Conservation (phyloP, 2,888 invertebrate genomes). For the Holacanthella duospinosa region DNA sequence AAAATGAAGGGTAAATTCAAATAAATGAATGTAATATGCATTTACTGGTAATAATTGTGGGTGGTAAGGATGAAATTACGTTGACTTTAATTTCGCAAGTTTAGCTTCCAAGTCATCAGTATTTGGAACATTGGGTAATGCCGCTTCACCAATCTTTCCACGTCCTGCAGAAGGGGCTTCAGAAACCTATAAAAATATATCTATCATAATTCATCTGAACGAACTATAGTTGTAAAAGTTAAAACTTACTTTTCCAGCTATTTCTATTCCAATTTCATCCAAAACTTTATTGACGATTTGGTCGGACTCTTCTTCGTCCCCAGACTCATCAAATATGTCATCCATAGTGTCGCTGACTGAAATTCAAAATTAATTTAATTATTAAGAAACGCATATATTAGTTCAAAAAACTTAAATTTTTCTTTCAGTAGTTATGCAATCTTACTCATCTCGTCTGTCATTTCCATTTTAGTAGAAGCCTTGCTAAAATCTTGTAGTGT, state of each 20-base stretch:
- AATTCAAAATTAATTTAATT: conserved; percentile 34
- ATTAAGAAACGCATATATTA: neutral
- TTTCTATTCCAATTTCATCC: conserved; percentile 94
- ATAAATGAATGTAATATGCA: neutral
- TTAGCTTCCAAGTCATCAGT: conserved; percentile 64
- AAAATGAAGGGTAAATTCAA: too few species aligned
- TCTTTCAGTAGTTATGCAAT: conserved; percentile 32
- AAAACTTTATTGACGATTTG: conserved; percentile 78
- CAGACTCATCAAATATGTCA: conserved; percentile 77
- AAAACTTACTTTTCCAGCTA: conserved; percentile 64
- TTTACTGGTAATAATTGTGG: neutral
- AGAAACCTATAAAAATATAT: conserved; percentile 23
- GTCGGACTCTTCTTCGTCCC: conserved; percentile 80
- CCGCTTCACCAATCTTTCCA: conserved; percentile 48
- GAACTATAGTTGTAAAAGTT: neutral
- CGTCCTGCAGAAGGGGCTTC: conserved; percentile 52
- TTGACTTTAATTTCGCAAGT: conserved; percentile 50
- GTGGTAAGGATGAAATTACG: conserved; percentile 11
- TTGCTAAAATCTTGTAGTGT: conserved; percentile 73
- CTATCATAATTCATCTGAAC: neutral
- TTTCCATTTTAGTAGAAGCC: conserved; percentile 79
- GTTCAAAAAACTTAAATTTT: neutral
- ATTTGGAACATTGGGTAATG: conserved; percentile 46
- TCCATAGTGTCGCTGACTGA: conserved; percentile 80
- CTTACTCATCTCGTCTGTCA: conserved; percentile 91